These are phyloP conservation scores for Atherinosoma microstoma DNA, from an alignment of 2,797 vertebrate species.

Conservation along the genomic window DNA sequence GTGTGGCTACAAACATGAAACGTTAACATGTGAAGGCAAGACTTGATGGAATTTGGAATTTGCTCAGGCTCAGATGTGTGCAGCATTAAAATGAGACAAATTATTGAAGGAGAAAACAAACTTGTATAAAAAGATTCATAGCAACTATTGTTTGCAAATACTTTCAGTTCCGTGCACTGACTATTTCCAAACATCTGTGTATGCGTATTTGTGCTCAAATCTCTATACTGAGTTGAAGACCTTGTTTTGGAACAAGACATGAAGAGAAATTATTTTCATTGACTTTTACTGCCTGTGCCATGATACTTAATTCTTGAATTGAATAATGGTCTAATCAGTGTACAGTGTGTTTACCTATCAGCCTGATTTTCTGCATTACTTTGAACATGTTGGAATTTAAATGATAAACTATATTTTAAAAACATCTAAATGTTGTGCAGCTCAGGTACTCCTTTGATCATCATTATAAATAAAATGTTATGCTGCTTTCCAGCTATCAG, in stretches of 20 bases:
- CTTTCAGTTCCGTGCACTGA: not conserved
- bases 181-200: not conserved
- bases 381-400: not conserved
- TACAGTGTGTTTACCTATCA: not conserved
- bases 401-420: too few relatives aligned
- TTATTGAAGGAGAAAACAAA: not conserved
- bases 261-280: not conserved
- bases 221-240: not conserved
- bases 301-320: not conserved
- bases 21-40: not conserved
- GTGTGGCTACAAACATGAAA: not conserved
- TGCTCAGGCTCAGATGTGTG: not conserved
- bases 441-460: not conserved
- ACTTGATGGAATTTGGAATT: not conserved
- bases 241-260: not conserved
- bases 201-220: not conserved
- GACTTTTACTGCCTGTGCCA: not conserved
- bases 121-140: not conserved
- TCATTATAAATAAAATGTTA: not conserved
- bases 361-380: not conserved
- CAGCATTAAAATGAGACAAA: not conserved
- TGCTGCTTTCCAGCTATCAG: not conserved
- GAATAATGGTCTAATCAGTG: not conserved
- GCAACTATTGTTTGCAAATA: not conserved
- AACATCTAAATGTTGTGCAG: not conserved